These are phyloP conservation scores for Tauraco erythrolophus DNA, from an alignment of 2,113 vertebrate species.

Conservation along the genomic window DNA sequence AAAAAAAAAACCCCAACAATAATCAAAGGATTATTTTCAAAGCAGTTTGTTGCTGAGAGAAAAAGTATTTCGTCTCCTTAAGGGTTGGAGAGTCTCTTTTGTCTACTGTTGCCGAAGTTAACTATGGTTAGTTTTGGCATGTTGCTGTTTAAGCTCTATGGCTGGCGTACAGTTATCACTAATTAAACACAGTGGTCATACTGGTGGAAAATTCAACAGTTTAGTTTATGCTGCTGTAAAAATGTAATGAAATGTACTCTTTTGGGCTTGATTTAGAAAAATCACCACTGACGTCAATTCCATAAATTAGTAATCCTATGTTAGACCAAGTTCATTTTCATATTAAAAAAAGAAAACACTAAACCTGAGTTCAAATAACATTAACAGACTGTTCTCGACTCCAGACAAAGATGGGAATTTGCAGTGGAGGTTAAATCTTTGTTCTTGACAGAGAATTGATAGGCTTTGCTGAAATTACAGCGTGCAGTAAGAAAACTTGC, in stretches of 20 bases:
- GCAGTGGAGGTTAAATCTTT: slow-evolving; percentile 1
- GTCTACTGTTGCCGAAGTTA: slow-evolving; percentile 38
- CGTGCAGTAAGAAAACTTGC: neutral
- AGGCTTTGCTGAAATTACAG: neutral
- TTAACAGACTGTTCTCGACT: slow-evolving; percentile 13
- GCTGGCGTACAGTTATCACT: slow-evolving; percentile 34
- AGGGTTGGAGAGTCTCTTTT: slow-evolving; percentile 35
- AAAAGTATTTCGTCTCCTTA: neutral
- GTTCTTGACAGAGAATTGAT: neutral
- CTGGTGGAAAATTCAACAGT: slow-evolving; percentile 41
- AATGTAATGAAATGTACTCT: slow-evolving; percentile 55
- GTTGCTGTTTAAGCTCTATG: neutral
- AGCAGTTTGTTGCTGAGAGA: slow-evolving; percentile 20
- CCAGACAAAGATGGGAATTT: slow-evolving; percentile 39
- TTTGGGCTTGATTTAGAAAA: slow-evolving; percentile 58
- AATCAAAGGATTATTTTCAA: slow-evolving; percentile 41
- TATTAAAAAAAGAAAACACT: slow-evolving; percentile 30
- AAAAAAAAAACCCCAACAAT: neutral
- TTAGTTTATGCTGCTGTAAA: slow-evolving; percentile 58
- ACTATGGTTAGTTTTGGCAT: slow-evolving; percentile 43
- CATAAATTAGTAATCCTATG: slow-evolving; percentile 61
- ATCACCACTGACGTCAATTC: slow-evolving; percentile 55
- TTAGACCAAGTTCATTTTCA: slow-evolving; percentile 62
- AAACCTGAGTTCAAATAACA: slow-evolving; percentile 25
- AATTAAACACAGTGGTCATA: slow-evolving; percentile 57